A percentile compares a stretch with the other conserved stretches of the same genome.
These are phyloP conservation scores for Conus ventricosus DNA, from an alignment of 1,140 invertebrate species.

Conservation along the genomic window DNA sequence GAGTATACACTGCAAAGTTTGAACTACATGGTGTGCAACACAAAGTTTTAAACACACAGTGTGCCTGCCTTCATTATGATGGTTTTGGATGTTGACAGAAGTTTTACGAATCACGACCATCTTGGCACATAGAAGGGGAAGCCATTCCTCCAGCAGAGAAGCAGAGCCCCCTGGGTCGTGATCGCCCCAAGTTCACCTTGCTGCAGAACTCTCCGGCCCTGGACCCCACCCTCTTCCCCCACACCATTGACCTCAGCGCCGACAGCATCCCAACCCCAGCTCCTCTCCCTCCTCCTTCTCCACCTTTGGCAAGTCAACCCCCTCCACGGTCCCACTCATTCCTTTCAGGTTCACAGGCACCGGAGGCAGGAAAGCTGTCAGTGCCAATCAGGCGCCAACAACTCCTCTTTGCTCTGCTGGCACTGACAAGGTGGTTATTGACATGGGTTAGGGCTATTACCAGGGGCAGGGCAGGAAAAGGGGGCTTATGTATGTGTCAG, in stretches of 20 bases:
- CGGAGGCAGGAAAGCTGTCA: neutral
- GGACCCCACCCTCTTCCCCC: slow-evolving; percentile 39
- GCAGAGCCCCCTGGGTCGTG: slow-evolving; percentile 37
- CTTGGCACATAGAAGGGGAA: slow-evolving; percentile 38
- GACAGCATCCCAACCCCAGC: slow-evolving; percentile 23
- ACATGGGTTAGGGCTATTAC: too few species aligned
- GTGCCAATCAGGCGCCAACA: neutral
- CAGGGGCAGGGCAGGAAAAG: too few species aligned
- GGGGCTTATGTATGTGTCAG: too few species aligned
- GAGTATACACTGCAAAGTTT: too few species aligned
- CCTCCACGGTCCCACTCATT: neutral
- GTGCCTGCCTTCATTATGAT: too few species aligned
- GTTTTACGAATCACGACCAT: slow-evolving; percentile 11
- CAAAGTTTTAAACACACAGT: too few species aligned
- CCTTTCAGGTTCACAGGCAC: neutral
- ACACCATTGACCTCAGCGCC: slow-evolving; percentile 43
- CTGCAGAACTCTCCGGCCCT: slow-evolving; percentile 33
- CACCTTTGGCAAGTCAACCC: slow-evolving; percentile 62
- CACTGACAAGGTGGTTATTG: too few species aligned
- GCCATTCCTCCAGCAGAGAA: slow-evolving; percentile 48
- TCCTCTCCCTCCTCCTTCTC: slow-evolving; percentile 55
- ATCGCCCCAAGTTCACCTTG: slow-evolving; percentile 44
- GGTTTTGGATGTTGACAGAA: slow-evolving; percentile 16
- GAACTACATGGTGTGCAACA: too few species aligned
- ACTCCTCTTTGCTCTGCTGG: too few species aligned